Evolutionary conservation across 2,888 invertebrate genomes (phyloP).

Genomic region (Deroplatys truncata): DNA sequence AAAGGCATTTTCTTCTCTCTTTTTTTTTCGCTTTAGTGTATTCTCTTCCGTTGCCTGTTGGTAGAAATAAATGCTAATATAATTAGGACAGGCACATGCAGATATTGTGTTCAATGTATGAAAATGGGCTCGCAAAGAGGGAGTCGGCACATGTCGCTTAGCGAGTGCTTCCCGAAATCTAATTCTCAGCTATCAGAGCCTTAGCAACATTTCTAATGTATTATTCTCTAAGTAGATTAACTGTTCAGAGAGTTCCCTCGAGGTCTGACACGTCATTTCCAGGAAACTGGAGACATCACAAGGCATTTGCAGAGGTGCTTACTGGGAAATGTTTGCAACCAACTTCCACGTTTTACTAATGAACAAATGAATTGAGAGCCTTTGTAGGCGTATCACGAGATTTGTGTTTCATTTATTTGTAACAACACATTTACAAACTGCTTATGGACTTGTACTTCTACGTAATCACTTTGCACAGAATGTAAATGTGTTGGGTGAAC

Average conservation of each 20-base stretch:
- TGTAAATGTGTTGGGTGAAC: too few relatives aligned
- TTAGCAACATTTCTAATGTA: background rate
- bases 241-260: background rate
- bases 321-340: too few relatives aligned
- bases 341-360: background rate
- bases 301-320: too few relatives aligned
- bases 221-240: slow-evolving; percentile 1
- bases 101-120: background rate
- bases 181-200: background rate
- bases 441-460: too few relatives aligned
- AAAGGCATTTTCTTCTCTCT: too few relatives aligned
- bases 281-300: background rate
- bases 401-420: too few relatives aligned
- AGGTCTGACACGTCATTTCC: background rate
- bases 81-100: background rate
- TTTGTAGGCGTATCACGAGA: too few relatives aligned
- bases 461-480: too few relatives aligned
- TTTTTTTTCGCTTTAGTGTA: too few relatives aligned
- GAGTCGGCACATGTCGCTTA: background rate
- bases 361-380: too few relatives aligned
- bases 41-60: background rate
- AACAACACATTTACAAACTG: too few relatives aligned
- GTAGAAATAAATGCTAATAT: background rate
- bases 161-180: background rate
- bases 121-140: background rate